These are phyloP conservation scores for Andrena bicolor DNA, from an alignment of 2,888 invertebrate species.

Conservation along the genomic window DNA sequence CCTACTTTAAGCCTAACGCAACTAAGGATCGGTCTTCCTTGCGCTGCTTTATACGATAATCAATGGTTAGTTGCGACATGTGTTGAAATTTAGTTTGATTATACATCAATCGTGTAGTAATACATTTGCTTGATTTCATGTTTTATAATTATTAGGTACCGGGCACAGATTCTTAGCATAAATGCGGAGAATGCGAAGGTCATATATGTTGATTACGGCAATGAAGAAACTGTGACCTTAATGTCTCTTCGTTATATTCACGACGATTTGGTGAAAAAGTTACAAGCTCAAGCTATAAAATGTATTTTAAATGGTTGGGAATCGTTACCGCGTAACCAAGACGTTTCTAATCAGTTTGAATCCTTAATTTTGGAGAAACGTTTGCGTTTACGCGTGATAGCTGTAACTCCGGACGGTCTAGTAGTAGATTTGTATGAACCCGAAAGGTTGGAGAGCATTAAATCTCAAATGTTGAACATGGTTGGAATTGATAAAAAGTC, in stretches of 20 bases:
- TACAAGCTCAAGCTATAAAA: slow-evolving; percentile 91
- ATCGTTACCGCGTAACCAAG: slow-evolving; percentile 86
- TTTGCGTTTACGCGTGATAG: slow-evolving; percentile 87
- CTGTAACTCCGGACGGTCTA: slow-evolving; percentile 86
- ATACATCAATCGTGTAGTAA: background rate
- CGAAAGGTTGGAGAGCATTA: slow-evolving; percentile 56
- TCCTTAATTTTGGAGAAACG: slow-evolving; percentile 89
- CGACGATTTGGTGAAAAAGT: slow-evolving; percentile 87
- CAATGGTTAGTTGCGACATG: slow-evolving; percentile 88
- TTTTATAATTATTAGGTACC: slow-evolving; percentile 86
- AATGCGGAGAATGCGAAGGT: slow-evolving; percentile 88
- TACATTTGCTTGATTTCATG: background rate
- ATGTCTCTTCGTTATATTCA: slow-evolving; percentile 88
- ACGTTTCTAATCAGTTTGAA: slow-evolving; percentile 88
- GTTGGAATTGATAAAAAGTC: slow-evolving; percentile 30
- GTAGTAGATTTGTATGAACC: slow-evolving; percentile 88
- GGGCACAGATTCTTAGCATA: slow-evolving; percentile 91
- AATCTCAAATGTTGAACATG: slow-evolving; percentile 75
- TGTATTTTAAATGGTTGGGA: slow-evolving; percentile 90
- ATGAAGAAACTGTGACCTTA: slow-evolving; percentile 91
- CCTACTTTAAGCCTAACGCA: slow-evolving; percentile 82
- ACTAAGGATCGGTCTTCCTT: slow-evolving; percentile 88
- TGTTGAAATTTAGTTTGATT: background rate
- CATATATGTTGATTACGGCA: slow-evolving; percentile 97
- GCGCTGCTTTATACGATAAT: slow-evolving; percentile 92